phyloP scores from a whole-genome alignment of 2,113 vertebrate genomes.

The Cichladusa arquata region DNA sequence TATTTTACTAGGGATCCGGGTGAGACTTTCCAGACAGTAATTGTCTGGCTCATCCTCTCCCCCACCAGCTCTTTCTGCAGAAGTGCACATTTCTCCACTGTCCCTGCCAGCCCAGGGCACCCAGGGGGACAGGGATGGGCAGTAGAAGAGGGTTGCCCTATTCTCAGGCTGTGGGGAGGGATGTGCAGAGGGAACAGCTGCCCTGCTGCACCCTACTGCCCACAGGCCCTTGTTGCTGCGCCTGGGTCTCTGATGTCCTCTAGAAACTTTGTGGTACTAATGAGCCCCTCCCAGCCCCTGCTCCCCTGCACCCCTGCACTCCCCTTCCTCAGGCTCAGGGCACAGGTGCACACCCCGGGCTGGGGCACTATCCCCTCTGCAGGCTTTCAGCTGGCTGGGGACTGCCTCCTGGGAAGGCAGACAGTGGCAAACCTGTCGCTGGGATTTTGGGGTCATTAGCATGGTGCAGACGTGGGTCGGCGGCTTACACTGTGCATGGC shows the following conservation, averaged over 20 bases:
- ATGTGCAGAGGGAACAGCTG: not conserved
- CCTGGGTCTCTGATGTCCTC: not conserved
- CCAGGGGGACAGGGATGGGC: not conserved
- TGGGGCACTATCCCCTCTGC: not conserved
- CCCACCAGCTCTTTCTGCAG: conserved; percentile 24
- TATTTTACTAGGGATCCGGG: conserved; percentile 64
- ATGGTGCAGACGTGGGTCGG: conserved; percentile 15
- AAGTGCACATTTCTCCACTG: not conserved
- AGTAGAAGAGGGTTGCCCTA: not conserved
- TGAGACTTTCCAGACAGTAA: conserved; percentile 62
- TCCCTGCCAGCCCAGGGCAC: not conserved
- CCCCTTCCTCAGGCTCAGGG: not conserved
- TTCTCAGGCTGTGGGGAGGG: not conserved
- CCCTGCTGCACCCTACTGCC: not conserved
- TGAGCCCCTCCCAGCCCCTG: not conserved
- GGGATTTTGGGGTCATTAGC: conserved; percentile 26
- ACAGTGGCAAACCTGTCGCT: not conserved
- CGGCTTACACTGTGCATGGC: not conserved
- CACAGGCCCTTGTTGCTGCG: not conserved
- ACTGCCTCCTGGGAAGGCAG: not conserved
- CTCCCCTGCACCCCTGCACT: rapidly evolving
- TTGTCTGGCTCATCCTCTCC: conserved; percentile 54
- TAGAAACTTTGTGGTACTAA: not conserved
- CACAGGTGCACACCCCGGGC: not conserved
- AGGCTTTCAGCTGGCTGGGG: not conserved